Percentiles rank a stretch among this genome's conserved stretches.
phyloP scores from a whole-genome alignment of 2,797 vertebrate species.

The Rhincodon typus region DNA sequence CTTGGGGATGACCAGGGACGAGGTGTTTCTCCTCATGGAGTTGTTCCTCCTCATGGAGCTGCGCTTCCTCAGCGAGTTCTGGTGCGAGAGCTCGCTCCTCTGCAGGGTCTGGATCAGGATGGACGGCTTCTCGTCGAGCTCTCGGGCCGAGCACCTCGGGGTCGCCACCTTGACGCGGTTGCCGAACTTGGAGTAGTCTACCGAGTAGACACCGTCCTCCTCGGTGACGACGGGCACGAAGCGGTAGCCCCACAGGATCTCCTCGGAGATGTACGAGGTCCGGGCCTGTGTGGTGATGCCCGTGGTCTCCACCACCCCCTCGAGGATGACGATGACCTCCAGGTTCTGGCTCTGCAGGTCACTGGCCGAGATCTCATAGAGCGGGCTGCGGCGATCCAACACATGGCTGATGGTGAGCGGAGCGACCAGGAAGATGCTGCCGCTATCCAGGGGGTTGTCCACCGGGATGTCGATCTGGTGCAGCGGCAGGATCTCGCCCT shows the following conservation, averaged over 20 bases:
- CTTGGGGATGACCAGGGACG: slow-evolving; percentile 71
- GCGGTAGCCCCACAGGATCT: slow-evolving; percentile 95
- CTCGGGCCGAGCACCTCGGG: slow-evolving; percentile 77
- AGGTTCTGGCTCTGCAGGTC: slow-evolving; percentile 87
- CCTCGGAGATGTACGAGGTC: slow-evolving; percentile 87
- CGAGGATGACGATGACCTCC: slow-evolving; percentile 90
- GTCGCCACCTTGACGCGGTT: slow-evolving; percentile 85
- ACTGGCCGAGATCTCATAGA: slow-evolving; percentile 84
- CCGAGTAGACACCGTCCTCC: slow-evolving; percentile 87
- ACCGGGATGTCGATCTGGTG: slow-evolving; percentile 90
- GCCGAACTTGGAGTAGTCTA: slow-evolving; percentile 97
- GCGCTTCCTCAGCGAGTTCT: slow-evolving; percentile 88
- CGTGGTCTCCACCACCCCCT: slow-evolving; percentile 93
- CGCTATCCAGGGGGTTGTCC: slow-evolving; percentile 77
- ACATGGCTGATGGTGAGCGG: slow-evolving; percentile 87
- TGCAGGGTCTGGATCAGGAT: slow-evolving; percentile 94
- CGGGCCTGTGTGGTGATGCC: slow-evolving; percentile 94
- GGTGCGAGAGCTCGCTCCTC: slow-evolving; percentile 91
- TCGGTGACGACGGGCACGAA: slow-evolving; percentile 93
- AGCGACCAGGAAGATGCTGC: slow-evolving; percentile 87
- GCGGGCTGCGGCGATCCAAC: slow-evolving; percentile 85
- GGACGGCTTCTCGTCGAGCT: slow-evolving; percentile 91
- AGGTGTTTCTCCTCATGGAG: slow-evolving; percentile 78
- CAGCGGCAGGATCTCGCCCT: slow-evolving; percentile 92
- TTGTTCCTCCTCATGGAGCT: slow-evolving; percentile 89